Evolutionary conservation across 1,140 invertebrate species (phyloP).

Genomic region (Phymorhynchus buccinoides): DNA sequence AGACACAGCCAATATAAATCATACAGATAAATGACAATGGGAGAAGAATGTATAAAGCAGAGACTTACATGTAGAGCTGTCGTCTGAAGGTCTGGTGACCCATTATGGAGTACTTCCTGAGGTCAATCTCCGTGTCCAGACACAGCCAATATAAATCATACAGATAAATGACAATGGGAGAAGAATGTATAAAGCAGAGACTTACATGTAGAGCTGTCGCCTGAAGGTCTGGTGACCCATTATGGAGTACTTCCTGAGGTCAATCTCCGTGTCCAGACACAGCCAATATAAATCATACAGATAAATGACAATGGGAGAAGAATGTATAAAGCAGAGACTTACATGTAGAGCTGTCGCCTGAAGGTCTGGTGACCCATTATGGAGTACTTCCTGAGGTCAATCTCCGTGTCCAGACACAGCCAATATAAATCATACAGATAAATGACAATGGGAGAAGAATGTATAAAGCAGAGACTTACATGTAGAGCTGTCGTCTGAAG

Average conservation of each 20-base stretch:
- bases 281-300: too few relatives aligned
- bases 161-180: too few relatives aligned
- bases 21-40: too few relatives aligned
- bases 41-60: too few relatives aligned
- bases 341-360: slow-evolving; percentile 76
- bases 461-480: too few relatives aligned
- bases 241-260: slow-evolving; percentile 47
- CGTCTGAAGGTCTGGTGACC: slow-evolving; percentile 60
- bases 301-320: too few relatives aligned
- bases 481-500: slow-evolving; percentile 74
- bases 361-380: slow-evolving; percentile 37
- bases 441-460: too few relatives aligned
- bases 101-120: slow-evolving; percentile 44
- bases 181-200: too few relatives aligned
- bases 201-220: slow-evolving; percentile 76
- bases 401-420: slow-evolving; percentile 75
- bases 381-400: slow-evolving; percentile 47
- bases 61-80: slow-evolving; percentile 75
- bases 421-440: too few relatives aligned
- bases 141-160: too few relatives aligned
- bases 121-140: slow-evolving; percentile 71
- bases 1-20: slow-evolving; percentile 79
- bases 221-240: slow-evolving; percentile 51
- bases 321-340: too few relatives aligned
- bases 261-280: slow-evolving; percentile 73